A percentile compares a stretch with the other conserved stretches of the same genome.
These are phyloP conservation scores for Podarcis siculus DNA, from an alignment of 2,797 vertebrate species.

Conservation along the genomic window DNA sequence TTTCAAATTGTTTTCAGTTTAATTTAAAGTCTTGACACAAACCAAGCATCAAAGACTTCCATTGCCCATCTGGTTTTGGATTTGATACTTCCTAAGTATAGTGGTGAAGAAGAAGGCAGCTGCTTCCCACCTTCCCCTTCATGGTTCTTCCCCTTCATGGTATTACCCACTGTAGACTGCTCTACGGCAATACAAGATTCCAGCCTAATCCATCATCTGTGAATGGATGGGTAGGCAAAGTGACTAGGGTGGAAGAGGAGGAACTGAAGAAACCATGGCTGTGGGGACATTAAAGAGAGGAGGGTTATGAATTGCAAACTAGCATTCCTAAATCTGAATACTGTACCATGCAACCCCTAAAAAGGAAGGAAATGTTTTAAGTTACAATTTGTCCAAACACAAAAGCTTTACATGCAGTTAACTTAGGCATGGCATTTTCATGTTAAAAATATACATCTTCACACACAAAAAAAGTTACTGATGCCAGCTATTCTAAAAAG, in stretches of 20 bases:
- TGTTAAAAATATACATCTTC: conserved; percentile 62
- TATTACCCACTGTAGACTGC: neutral
- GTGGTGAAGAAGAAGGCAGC: neutral
- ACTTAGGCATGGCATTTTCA: conserved; percentile 39
- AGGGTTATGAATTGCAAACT: neutral
- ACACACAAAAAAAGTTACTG: conserved; percentile 55
- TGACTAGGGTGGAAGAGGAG: neutral
- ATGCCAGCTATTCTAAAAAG: conserved; percentile 63
- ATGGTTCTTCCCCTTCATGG: neutral
- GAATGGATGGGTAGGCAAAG: neutral
- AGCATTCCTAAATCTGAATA: neutral
- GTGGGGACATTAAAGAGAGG: neutral
- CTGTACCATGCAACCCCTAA: neutral
- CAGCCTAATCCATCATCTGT: neutral
- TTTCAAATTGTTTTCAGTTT: neutral
- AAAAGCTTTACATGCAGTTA: conserved; percentile 67
- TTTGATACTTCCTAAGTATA: neutral
- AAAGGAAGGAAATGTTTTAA: neutral
- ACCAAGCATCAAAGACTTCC: neutral
- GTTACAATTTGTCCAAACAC: conserved; percentile 6
- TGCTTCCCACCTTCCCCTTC: neutral
- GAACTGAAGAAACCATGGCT: neutral
- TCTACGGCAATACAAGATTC: neutral
- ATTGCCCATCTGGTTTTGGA: neutral
- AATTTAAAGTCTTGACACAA: neutral